phyloP scores from a whole-genome alignment of 2,888 invertebrate species.

The Phyllotreta cruciferae region DNA sequence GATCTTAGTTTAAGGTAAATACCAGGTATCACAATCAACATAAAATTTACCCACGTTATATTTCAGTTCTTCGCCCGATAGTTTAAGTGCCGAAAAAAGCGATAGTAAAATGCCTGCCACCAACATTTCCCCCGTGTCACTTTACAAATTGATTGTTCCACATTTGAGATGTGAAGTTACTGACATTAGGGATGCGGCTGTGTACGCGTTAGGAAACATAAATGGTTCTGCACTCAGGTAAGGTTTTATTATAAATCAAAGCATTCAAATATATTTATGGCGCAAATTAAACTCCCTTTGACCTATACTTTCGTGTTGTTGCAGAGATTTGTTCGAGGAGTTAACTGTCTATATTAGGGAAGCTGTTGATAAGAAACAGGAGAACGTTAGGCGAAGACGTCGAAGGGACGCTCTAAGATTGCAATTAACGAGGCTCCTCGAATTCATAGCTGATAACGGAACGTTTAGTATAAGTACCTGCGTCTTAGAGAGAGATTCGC shows the following conservation, averaged over 20 bases:
- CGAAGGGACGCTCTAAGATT: slow-evolving; percentile 91
- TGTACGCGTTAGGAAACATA: slow-evolving; percentile 92
- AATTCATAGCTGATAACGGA: slow-evolving; percentile 89
- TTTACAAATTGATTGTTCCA: slow-evolving; percentile 93
- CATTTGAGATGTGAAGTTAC: slow-evolving; percentile 90
- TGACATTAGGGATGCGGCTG: slow-evolving; percentile 94
- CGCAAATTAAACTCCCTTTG: too few species aligned
- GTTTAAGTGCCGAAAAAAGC: slow-evolving; percentile 81
- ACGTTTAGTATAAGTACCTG: slow-evolving; percentile 87
- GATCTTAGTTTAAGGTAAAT: slow-evolving; percentile 86
- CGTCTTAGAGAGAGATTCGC: slow-evolving; percentile 82
- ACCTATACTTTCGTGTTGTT: slow-evolving; percentile 8
- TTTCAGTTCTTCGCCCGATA: slow-evolving; percentile 89
- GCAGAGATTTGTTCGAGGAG: slow-evolving; percentile 95
- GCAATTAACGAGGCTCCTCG: slow-evolving; percentile 89
- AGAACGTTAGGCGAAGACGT: slow-evolving; percentile 90
- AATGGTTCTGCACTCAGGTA: slow-evolving; percentile 95
- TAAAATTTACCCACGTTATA: slow-evolving; percentile 15
- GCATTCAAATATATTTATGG: slow-evolving; percentile 1
- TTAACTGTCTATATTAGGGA: slow-evolving; percentile 89
- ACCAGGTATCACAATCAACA: background rate
- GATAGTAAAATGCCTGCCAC: slow-evolving; percentile 71
- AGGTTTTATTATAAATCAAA: slow-evolving; percentile 42
- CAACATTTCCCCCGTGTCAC: slow-evolving; percentile 80
- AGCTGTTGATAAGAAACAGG: slow-evolving; percentile 96